Base-by-base conservation (phyloP, 2,888 invertebrate species). In the Anthrax anthrax region DNA sequence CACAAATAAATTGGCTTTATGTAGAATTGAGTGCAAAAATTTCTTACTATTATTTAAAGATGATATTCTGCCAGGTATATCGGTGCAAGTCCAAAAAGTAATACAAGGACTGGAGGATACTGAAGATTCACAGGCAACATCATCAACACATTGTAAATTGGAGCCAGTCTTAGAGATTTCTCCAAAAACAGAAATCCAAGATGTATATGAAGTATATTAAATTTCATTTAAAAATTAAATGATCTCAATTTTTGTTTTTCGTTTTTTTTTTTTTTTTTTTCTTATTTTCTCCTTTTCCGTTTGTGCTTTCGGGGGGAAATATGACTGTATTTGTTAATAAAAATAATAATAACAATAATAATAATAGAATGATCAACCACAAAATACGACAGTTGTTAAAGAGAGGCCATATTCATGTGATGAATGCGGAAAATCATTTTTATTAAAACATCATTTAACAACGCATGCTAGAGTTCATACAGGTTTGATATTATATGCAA, bases 381-480 rank as follows among this genome's bases (percentile, higher is more conserved):
- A 64, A 47, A 63, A 63, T 47, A 62, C 63, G 51, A 54, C 62
- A 2, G 65, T 70, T 13, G 57, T 69, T 3, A 83, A 83, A 62
- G 84, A 84, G 63, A 71, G 87, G 18, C 87, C 87, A 4, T 86
- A 84, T 61, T 81, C 84, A 16, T 87, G 87, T 62, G 77, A 81
- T 23, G 84, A 85, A 67, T 87, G 87, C 60, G 85, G 84, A 45
- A 87, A 87, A 65, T 83, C 84, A 14, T 87, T 87, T 67, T 75
- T 86, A 40, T 68, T 86, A 47, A 87, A 87, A 64, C 87, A 87
- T 63, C 87, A 87, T 66, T 74, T 87, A 49, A 86, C 86, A 4
- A 86, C 86, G 32, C 86, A 87, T 59, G 83, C 83, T 48, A 74
- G 85, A 58, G 84, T 85, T 4, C 86, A 87, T 61, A 84, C 84